phyloP scores from a whole-genome alignment of 2,113 vertebrate species.

The Hypanus sabinus region DNA sequence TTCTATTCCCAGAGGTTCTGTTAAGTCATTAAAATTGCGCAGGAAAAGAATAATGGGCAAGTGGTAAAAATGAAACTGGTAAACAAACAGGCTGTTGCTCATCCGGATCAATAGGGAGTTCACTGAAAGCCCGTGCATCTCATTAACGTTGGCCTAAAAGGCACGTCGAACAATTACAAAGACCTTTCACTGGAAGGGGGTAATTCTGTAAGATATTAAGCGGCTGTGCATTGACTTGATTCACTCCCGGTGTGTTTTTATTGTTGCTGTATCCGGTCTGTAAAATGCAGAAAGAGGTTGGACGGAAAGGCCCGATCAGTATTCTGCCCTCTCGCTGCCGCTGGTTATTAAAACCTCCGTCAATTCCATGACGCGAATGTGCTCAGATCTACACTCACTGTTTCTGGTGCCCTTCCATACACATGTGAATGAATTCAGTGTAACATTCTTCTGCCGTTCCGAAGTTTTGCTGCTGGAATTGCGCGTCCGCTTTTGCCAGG shows the following conservation, averaged over 20 bases:
- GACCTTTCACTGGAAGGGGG: not conserved
- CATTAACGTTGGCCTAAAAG: too few relatives aligned
- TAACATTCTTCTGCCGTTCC: constrained; percentile 56
- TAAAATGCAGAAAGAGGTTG: not conserved
- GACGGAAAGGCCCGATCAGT: not conserved
- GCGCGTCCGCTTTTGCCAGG: constrained; percentile 49
- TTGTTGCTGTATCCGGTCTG: not conserved
- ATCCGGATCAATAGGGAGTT: too few relatives aligned
- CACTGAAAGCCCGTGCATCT: too few relatives aligned
- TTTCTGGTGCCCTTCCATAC: not conserved
- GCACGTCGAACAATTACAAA: too few relatives aligned
- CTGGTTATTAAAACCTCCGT: not conserved
- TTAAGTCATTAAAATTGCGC: too few relatives aligned
- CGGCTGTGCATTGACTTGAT: not conserved
- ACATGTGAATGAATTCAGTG: constrained; percentile 51
- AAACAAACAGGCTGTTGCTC: too few relatives aligned
- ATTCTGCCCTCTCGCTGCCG: not conserved
- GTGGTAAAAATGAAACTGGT: too few relatives aligned
- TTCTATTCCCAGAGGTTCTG: too few relatives aligned
- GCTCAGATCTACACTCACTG: not conserved
- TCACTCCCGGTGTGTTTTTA: not conserved
- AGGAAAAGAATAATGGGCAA: too few relatives aligned
- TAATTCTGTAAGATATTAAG: not conserved
- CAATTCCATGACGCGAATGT: too few relatives aligned
- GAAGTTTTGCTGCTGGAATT: constrained; percentile 52